These are phyloP conservation scores for Trematocara variabile DNA, from an alignment of 2,113 vertebrate genomes.

Conservation along the genomic window DNA sequence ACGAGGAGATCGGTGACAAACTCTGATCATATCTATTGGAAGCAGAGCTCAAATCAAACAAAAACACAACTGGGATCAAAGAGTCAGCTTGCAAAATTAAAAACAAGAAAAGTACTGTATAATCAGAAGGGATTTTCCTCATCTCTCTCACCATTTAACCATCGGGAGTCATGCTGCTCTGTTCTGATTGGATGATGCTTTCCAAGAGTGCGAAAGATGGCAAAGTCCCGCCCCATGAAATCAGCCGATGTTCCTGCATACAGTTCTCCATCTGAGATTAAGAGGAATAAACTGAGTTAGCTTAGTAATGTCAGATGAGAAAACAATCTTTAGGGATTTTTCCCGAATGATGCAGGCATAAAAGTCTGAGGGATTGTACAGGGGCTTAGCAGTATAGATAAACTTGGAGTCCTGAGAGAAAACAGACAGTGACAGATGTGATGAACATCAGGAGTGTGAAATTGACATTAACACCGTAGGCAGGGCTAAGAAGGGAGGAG, in stretches of 20 bases:
- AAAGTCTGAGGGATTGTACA: background rate
- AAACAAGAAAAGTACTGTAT: background rate
- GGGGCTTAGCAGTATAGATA: constrained; percentile 30
- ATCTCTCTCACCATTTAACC: constrained; percentile 87
- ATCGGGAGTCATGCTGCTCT: constrained; percentile 95
- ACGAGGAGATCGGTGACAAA: background rate
- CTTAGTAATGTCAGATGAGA: background rate
- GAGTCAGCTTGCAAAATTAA: background rate
- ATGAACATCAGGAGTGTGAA: constrained; percentile 57
- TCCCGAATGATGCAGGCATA: background rate
- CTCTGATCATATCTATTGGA: background rate
- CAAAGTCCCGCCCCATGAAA: constrained; percentile 98
- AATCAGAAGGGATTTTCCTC: background rate
- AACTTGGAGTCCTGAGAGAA: background rate
- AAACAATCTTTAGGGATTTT: background rate
- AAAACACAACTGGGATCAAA: background rate
- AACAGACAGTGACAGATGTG: constrained; percentile 32
- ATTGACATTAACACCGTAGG: constrained; percentile 37
- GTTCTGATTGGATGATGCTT: constrained; percentile 96
- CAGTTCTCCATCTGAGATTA: constrained; percentile 85
- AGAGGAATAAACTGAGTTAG: background rate
- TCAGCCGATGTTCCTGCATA: constrained; percentile 97
- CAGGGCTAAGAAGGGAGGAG: background rate
- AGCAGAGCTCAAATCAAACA: background rate
- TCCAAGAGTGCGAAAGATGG: constrained; percentile 95